Conservation (phyloP, 2,113 vertebrate species). For the Catagonus wagneri region DNA sequence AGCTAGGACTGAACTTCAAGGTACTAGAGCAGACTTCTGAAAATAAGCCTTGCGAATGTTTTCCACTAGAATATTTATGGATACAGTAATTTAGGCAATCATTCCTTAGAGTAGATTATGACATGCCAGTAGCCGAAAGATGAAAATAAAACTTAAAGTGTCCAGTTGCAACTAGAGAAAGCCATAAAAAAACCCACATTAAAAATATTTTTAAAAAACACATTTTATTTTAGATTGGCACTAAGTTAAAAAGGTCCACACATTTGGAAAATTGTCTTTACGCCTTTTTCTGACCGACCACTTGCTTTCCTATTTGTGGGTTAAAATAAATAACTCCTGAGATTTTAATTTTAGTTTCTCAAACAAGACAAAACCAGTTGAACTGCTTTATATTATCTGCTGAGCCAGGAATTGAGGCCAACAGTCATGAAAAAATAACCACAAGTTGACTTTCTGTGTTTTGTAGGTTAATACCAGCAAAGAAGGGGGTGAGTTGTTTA, state of each 20-base stretch:
- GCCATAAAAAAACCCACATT: neutral
- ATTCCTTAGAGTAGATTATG: constrained; percentile 54
- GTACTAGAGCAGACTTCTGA: neutral
- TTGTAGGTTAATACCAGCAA: constrained; percentile 9
- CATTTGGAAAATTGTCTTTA: constrained; percentile 44
- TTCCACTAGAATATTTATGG: constrained; percentile 76
- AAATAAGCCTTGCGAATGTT: constrained; percentile 64
- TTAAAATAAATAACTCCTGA: constrained; percentile 64
- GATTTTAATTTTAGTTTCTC: constrained; percentile 72
- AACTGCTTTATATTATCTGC: constrained; percentile 65
- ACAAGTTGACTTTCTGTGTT: constrained; percentile 61
- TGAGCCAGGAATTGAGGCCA: constrained; percentile 68
- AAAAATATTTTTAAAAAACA: neutral
- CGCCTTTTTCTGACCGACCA: neutral
- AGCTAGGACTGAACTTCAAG: constrained; percentile 10
- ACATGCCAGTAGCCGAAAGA: constrained; percentile 48
- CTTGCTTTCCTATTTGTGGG: constrained; percentile 52
- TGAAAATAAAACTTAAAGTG: constrained; percentile 48
- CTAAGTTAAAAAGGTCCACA: constrained; percentile 8
- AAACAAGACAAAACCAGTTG: constrained; percentile 70
- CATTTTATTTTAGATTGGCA: neutral
- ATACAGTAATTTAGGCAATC: constrained; percentile 68
- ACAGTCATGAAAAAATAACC: constrained; percentile 5
- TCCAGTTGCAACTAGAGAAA: constrained; percentile 61
- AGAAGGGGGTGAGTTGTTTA: neutral